Percentiles rank a stretch among this genome's conserved stretches.
Evolutionary conservation across 2,113 vertebrate species (phyloP).

Genomic region (Crocuta crocuta): DNA sequence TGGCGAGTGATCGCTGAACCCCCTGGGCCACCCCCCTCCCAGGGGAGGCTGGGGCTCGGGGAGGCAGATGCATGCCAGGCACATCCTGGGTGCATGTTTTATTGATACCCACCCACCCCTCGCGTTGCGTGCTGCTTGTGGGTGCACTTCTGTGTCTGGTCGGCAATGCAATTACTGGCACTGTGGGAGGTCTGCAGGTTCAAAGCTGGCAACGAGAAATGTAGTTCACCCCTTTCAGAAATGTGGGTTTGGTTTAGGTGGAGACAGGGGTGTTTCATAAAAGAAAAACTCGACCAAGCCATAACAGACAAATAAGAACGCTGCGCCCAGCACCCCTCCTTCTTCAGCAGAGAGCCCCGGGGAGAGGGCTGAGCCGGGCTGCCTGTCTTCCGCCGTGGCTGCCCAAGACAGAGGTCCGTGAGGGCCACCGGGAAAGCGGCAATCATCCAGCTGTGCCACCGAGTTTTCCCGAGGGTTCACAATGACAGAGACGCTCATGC

Average conservation of each 20-base stretch:
- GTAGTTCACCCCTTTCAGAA: slow-evolving; percentile 83
- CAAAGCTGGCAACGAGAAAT: slow-evolving; percentile 86
- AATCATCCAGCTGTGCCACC: background rate
- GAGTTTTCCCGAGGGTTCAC: slow-evolving; percentile 75
- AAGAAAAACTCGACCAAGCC: background rate
- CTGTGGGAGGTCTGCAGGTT: slow-evolving; percentile 86
- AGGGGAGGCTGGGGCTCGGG: slow-evolving; percentile 73
- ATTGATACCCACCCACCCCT: slow-evolving; percentile 82
- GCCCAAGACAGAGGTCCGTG: slow-evolving; percentile 3
- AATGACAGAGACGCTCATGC: slow-evolving; percentile 76
- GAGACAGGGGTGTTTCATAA: background rate
- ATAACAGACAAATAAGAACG: background rate
- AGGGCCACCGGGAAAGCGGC: slow-evolving; percentile 67
- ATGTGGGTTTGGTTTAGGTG: slow-evolving; percentile 74
- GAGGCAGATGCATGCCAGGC: slow-evolving; percentile 45
- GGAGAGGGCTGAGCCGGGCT: background rate
- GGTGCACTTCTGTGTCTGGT: slow-evolving; percentile 83
- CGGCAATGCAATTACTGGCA: slow-evolving; percentile 88
- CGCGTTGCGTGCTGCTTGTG: slow-evolving; percentile 83
- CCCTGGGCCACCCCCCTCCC: slow-evolving; percentile 44
- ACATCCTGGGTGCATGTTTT: slow-evolving; percentile 79
- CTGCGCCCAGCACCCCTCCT: background rate
- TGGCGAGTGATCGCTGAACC: background rate
- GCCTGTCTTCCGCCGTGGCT: background rate
- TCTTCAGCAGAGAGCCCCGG: slow-evolving; percentile 52